These are phyloP conservation scores for Eupithecia inturbata DNA, from an alignment of 2,888 invertebrate genomes.

Conservation along the genomic window DNA sequence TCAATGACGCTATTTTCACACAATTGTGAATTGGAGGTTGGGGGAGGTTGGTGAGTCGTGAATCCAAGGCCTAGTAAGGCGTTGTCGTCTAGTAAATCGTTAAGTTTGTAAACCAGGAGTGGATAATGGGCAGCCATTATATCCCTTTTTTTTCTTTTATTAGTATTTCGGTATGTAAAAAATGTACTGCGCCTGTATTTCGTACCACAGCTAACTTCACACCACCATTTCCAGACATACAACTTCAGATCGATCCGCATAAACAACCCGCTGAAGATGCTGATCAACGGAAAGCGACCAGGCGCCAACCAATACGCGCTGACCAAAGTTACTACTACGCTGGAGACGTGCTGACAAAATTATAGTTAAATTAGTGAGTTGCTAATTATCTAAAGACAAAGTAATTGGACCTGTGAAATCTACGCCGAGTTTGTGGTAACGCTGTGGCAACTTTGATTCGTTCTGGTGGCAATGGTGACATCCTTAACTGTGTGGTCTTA, in stretches of 20 bases:
- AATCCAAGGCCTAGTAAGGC: conserved; percentile 91
- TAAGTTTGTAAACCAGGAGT: conserved; percentile 86
- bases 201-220: conserved; percentile 5
- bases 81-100: conserved; percentile 89
- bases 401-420: background rate
- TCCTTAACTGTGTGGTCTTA: background rate
- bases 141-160: too few relatives aligned
- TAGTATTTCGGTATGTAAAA: too few relatives aligned
- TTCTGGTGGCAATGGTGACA: background rate
- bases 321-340: conserved; percentile 86
- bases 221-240: conserved; percentile 84
- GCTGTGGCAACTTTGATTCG: background rate
- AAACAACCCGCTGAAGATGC: conserved; percentile 89
- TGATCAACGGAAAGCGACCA: conserved; percentile 91
- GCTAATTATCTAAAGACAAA: background rate
- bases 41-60: too few relatives aligned
- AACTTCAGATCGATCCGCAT: conserved; percentile 90
- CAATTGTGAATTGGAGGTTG: too few relatives aligned
- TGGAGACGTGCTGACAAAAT: conserved; percentile 79
- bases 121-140: too few relatives aligned
- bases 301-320: conserved; percentile 86
- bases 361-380: conserved; percentile 6
- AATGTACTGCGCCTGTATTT: background rate
- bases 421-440: background rate
- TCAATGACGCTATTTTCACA: too few relatives aligned